Percentiles rank a stretch among this genome's conserved stretches.
Conservation (phyloP, 2,888 invertebrate species). For the Phortica magna region DNA sequence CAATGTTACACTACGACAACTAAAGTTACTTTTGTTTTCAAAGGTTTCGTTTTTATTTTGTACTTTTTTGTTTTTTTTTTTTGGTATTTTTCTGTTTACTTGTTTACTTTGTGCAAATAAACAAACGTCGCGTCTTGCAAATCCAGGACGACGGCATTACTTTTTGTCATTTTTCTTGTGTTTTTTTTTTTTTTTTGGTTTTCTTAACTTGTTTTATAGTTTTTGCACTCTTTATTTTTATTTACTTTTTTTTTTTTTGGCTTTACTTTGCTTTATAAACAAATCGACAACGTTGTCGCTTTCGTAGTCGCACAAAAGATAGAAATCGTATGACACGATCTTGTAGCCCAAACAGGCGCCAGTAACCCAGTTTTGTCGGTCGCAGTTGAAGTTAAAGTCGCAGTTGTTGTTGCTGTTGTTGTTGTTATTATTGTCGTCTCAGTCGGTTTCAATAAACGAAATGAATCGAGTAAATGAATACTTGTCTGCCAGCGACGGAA, state of each 20-base stretch:
- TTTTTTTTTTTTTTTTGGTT: slow-evolving; percentile 22
- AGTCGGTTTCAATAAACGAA: slow-evolving; percentile 26
- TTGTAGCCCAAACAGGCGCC: slow-evolving; percentile 73
- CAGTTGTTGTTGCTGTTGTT: slow-evolving; percentile 46
- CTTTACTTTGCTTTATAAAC: slow-evolving; percentile 63
- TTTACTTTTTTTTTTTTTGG: slow-evolving; percentile 45
- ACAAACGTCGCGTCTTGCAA: slow-evolving; percentile 37
- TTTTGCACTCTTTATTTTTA: slow-evolving; percentile 50
- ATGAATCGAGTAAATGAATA: background rate
- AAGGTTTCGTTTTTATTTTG: slow-evolving; percentile 38
- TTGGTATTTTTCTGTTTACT: background rate
- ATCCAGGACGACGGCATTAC: slow-evolving; percentile 35
- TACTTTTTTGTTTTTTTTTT: background rate
- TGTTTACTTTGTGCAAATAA: slow-evolving; percentile 6
- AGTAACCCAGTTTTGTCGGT: slow-evolving; percentile 71
- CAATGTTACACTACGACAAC: slow-evolving; percentile 53
- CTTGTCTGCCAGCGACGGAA: background rate
- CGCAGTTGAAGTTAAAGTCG: slow-evolving; percentile 51
- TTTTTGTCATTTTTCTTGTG: slow-evolving; percentile 42
- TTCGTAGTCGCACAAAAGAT: slow-evolving; percentile 56
- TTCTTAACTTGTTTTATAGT: background rate
- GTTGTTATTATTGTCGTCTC: slow-evolving; percentile 23
- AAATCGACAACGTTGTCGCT: slow-evolving; percentile 66
- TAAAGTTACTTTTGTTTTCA: slow-evolving; percentile 66
- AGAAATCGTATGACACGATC: slow-evolving; percentile 72